Evolutionary conservation across 2,888 invertebrate genomes (phyloP).

Genomic region (Tachina lurida): DNA sequence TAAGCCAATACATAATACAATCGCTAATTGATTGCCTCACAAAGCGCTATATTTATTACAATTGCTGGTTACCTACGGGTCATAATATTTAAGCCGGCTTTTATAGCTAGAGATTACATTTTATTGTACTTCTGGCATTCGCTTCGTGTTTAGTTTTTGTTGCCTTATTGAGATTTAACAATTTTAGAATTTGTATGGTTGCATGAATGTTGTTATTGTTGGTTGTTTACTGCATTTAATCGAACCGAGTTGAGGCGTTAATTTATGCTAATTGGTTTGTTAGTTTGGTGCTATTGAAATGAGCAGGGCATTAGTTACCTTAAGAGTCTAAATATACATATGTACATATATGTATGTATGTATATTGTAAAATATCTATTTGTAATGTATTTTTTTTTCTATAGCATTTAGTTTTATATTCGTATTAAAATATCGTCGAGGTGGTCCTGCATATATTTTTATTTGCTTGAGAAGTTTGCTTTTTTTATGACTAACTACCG

Average conservation of each 20-base stretch:
- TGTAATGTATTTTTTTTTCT: slow-evolving; percentile 27
- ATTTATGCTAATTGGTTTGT: slow-evolving; percentile 70
- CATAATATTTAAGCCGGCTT: slow-evolving; percentile 51
- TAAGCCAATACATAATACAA: slow-evolving; percentile 36
- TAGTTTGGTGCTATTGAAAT: slow-evolving; percentile 43
- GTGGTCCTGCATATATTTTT: slow-evolving; percentile 46
- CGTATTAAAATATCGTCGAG: slow-evolving; percentile 51
- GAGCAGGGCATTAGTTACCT: not conserved
- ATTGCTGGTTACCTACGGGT: slow-evolving; percentile 46
- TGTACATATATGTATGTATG: not conserved
- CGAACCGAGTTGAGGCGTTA: slow-evolving; percentile 56
- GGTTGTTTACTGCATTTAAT: slow-evolving; percentile 49
- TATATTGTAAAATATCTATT: not conserved
- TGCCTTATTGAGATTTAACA: slow-evolving; percentile 30
- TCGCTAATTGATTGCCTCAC: slow-evolving; percentile 73
- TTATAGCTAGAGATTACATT: slow-evolving; percentile 52
- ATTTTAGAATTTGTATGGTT: slow-evolving; percentile 15
- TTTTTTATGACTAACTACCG: slow-evolving; percentile 38
- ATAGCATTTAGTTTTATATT: not conserved
- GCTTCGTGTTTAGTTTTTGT: not conserved
- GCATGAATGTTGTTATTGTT: slow-evolving; percentile 5
- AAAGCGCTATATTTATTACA: slow-evolving; percentile 72
- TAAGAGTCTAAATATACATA: not conserved
- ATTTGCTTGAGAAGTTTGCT: slow-evolving; percentile 13
- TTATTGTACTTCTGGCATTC: slow-evolving; percentile 17